A percentile compares a stretch with the other conserved stretches of the same genome.
Evolutionary conservation across 1,140 invertebrate species (phyloP).

Genomic region (Drosophila bifasciata): DNA sequence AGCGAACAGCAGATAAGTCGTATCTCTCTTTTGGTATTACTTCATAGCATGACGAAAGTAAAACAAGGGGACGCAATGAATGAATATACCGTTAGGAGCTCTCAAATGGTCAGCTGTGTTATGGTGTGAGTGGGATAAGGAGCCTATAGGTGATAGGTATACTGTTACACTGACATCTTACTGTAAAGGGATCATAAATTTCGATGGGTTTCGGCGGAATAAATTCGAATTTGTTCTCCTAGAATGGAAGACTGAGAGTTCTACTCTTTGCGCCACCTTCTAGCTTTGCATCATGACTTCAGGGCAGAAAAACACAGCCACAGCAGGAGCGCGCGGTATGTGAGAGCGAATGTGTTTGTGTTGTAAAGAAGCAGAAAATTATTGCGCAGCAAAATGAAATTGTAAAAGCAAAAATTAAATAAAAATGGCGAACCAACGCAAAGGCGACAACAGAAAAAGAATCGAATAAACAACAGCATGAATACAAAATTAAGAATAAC

Average conservation of each 20-base stretch:
- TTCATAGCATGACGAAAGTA: conserved; percentile 53
- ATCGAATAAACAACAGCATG: conserved; percentile 51
- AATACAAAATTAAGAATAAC: conserved; percentile 54
- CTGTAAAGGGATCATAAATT: no score
- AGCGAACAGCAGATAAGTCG: conserved; percentile 16
- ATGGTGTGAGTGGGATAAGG: background rate
- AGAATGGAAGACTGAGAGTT: no score
- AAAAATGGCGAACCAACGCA: conserved; percentile 63
- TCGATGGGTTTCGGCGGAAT: no score
- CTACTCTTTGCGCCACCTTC: conserved; percentile 27
- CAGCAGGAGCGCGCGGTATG: conserved; percentile 12
- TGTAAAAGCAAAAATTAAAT: conserved; percentile 75
- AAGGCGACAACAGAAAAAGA: conserved; percentile 37
- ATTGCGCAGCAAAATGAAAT: conserved; percentile 79
- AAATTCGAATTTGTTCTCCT: no score
- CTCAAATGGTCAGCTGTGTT: conserved; percentile 2
- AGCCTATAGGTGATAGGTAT: no score
- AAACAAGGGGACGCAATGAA: conserved; percentile 2
- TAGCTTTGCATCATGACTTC: conserved; percentile 35
- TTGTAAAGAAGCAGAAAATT: conserved; percentile 78
- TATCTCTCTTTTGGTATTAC: conserved; percentile 48
- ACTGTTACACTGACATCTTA: no score
- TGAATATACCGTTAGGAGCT: conserved; percentile 12
- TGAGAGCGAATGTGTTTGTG: conserved; percentile 37
- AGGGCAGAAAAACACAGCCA: conserved; percentile 48